Conservation (phyloP, 1,140 invertebrate genomes). For the Zaprionus davidi region DNA sequence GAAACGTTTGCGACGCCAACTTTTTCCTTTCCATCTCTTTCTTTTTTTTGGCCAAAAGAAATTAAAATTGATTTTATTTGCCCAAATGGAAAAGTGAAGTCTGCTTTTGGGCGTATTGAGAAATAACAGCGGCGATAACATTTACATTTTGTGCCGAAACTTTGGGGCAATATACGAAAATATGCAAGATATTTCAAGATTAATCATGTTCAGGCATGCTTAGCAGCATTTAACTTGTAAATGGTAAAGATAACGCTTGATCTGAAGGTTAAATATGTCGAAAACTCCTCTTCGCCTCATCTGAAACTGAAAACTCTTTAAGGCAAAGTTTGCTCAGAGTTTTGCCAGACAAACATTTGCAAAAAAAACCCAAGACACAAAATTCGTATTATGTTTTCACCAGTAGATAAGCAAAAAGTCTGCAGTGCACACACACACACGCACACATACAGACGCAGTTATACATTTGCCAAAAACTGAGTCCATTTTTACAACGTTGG, state of each 20-base stretch:
- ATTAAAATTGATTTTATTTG: slow-evolving; percentile 75
- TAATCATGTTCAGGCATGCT: slow-evolving; percentile 1
- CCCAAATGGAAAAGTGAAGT: slow-evolving; percentile 21
- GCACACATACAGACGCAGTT: slow-evolving; percentile 28
- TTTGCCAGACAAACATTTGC: neutral
- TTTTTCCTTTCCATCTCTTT: slow-evolving; percentile 16
- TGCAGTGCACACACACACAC: slow-evolving; percentile 54
- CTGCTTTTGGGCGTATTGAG: slow-evolving; percentile 5
- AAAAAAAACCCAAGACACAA: neutral
- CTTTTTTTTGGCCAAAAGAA: slow-evolving; percentile 35
- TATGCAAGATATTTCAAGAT: slow-evolving; percentile 3
- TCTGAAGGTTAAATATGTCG: too few relatives aligned
- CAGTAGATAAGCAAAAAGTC: slow-evolving; percentile 67
- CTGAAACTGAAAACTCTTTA: neutral
- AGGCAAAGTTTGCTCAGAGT: slow-evolving; percentile 9
- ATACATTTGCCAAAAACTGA: slow-evolving; percentile 66
- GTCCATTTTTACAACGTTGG: slow-evolving; percentile 17
- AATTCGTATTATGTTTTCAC: neutral
- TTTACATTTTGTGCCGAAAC: slow-evolving; percentile 17
- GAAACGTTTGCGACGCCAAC: slow-evolving; percentile 47
- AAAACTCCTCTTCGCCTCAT: neutral
- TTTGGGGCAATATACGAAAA: neutral
- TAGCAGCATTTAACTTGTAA: neutral
- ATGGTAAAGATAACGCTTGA: neutral
- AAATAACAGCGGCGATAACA: slow-evolving; percentile 13